Conservation (phyloP, 2,797 vertebrate genomes). For the Sebastiscus albofasciatus region DNA sequence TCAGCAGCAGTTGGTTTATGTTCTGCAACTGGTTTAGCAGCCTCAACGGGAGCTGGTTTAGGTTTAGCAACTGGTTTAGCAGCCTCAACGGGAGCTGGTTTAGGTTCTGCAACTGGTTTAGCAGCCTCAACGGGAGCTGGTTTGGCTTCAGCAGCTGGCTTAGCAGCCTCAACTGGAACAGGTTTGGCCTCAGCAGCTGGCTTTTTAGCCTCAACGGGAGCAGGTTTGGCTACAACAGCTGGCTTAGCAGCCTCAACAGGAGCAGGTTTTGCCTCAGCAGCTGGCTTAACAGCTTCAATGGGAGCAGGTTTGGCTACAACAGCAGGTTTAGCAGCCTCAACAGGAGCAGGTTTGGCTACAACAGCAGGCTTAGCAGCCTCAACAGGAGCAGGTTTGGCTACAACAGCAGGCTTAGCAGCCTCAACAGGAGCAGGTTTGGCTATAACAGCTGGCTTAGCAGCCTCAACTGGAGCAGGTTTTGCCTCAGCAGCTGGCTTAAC, state of each 20-base stretch:
- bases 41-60: background rate
- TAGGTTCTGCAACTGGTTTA: accelerated
- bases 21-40: background rate
- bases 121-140: background rate
- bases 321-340: background rate
- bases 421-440: accelerated
- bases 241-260: background rate
- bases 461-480: background rate
- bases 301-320: background rate
- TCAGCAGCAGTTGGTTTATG: background rate
- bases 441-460: background rate
- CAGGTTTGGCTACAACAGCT: background rate
- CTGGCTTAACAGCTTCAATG: background rate
- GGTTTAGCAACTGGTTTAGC: background rate
- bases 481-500: background rate
- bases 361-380: background rate
- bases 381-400: background rate
- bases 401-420: background rate
- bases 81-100: too few species aligned
- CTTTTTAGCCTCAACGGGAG: background rate
- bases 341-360: background rate
- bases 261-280: background rate
- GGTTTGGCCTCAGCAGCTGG: background rate
- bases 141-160: background rate
- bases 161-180: too few species aligned